Base-by-base conservation (phyloP, 53 echinoderm and acorn worm genomes). In the Antedon mediterranea region DNA sequence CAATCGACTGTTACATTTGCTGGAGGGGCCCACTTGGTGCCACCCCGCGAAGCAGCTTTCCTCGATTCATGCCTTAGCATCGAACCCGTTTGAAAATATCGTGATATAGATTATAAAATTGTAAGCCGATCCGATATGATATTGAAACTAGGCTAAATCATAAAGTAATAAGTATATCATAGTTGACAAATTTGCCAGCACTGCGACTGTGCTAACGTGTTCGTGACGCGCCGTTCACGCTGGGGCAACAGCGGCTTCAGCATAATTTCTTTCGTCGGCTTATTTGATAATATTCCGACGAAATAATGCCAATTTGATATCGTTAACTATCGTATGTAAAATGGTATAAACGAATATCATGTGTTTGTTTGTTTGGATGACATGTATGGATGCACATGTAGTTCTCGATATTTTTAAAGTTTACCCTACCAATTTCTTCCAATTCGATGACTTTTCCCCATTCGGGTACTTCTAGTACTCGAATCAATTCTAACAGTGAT, bases 241-340 rank as follows among this genome's bases (percentile, higher is more conserved):
- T 57, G 57, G 2, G 57, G 57, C 57, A 57, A 57, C 57, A 57
- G 57, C 57, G 23, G 57, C 57, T 26, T 41, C 14, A 57, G 20
- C 7, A 57, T 18, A 18, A 57, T 6, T 18, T 26, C 23, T 57
- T 57, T 2, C 23, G 57, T 57, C 57, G 57, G 57, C 57, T 2
- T 57, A 3, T 57, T 57, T 57, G 57, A 57, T 11, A 57, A 57
- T 57, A 3, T 57, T 57, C 9, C 57, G 20, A 11, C 11, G 57
- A 57, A 57, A 57, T 57, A n/a, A 57, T 57, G 57, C 57, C 57
- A 57, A 57, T 57, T 57, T 57, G 57, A 57, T 57, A 57, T 57
- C 57, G 57, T 18, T 57, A 23, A 57, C 57, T 57, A 57, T 57
- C 57, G 57, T 18, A 57, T 57, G 57, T 57, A 57, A 13, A 57